Evolutionary conservation across 2,888 invertebrate species (phyloP).

Genomic region (Tenthredo scrophulariae): DNA sequence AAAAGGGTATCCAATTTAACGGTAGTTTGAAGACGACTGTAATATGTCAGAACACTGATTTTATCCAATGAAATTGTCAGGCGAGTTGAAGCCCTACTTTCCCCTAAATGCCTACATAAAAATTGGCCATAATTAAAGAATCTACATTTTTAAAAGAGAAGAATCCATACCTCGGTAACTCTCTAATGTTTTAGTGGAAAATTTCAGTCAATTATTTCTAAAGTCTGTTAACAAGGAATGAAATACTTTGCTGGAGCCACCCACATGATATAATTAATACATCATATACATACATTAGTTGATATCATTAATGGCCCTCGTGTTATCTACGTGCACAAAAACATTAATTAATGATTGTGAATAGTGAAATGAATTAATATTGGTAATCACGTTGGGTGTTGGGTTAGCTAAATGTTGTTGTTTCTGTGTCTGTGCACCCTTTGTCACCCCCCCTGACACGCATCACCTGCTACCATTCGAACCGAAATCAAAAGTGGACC

Average conservation of each 20-base stretch:
- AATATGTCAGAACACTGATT: not conserved
- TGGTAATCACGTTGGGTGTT: conserved; percentile 56
- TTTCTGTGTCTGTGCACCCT: conserved; percentile 78
- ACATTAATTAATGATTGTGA: conserved; percentile 37
- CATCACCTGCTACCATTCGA: conserved; percentile 68
- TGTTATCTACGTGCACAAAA: conserved; percentile 25
- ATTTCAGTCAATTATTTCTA: not conserved
- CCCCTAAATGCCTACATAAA: not conserved
- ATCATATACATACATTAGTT: conserved; percentile 22
- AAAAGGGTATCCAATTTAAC: not conserved
- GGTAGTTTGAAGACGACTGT: not conserved
- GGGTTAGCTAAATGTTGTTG: conserved; percentile 75
- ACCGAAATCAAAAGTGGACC: conserved; percentile 89
- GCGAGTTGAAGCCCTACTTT: not conserved
- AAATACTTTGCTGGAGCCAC: not conserved
- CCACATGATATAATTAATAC: not conserved
- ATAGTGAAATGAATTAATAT: conserved; percentile 50
- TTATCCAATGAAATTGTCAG: not conserved
- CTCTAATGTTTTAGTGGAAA: not conserved
- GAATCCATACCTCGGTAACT: not conserved
- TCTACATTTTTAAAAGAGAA: not conserved
- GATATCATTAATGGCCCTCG: conserved; percentile 2
- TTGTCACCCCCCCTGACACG: conserved; percentile 75
- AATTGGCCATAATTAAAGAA: not conserved
- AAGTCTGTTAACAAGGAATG: not conserved